Evolutionary conservation across 2,888 invertebrate species (phyloP).

Genomic region (Nymphalis polychloros): DNA sequence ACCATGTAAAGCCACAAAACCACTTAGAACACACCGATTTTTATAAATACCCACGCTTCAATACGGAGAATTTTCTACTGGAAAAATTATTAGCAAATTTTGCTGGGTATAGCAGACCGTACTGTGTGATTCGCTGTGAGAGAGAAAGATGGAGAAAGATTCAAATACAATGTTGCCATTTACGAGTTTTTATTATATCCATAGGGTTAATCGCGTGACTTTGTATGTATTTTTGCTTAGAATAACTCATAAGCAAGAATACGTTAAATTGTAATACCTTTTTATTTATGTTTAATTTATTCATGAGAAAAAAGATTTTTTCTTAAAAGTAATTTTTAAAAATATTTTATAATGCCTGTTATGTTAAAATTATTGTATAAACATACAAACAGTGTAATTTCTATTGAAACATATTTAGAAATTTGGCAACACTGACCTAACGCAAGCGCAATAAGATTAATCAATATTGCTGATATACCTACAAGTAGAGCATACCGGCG

Average conservation of each 20-base stretch:
- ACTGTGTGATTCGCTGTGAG: slow-evolving; percentile 22
- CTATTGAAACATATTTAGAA: neutral
- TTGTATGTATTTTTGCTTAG: neutral
- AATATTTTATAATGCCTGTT: no score
- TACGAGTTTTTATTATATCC: slow-evolving; percentile 2
- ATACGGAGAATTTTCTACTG: slow-evolving; percentile 30
- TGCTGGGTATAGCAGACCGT: slow-evolving; percentile 9
- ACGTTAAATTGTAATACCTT: no score
- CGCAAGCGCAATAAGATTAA: slow-evolving; percentile 34
- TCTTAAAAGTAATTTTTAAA: no score
- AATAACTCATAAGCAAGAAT: neutral
- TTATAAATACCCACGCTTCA: slow-evolving; percentile 22
- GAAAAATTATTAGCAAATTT: slow-evolving; percentile 23
- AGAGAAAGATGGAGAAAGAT: slow-evolving; percentile 29
- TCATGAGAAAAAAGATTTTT: no score
- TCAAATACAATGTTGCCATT: slow-evolving; percentile 28
- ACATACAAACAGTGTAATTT: slow-evolving; percentile 15
- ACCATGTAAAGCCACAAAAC: slow-evolving; percentile 8
- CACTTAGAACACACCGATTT: slow-evolving; percentile 1
- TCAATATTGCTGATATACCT: slow-evolving; percentile 17
- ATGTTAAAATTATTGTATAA: neutral
- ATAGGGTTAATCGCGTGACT: slow-evolving; percentile 24
- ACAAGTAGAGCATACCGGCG: neutral
- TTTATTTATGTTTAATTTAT: no score
- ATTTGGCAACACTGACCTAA: slow-evolving; percentile 31